Evolutionary conservation across 1,140 invertebrate genomes (phyloP), one percentile per base, ranked within the genome.

Genomic region (Babylonia areolata): DNA sequence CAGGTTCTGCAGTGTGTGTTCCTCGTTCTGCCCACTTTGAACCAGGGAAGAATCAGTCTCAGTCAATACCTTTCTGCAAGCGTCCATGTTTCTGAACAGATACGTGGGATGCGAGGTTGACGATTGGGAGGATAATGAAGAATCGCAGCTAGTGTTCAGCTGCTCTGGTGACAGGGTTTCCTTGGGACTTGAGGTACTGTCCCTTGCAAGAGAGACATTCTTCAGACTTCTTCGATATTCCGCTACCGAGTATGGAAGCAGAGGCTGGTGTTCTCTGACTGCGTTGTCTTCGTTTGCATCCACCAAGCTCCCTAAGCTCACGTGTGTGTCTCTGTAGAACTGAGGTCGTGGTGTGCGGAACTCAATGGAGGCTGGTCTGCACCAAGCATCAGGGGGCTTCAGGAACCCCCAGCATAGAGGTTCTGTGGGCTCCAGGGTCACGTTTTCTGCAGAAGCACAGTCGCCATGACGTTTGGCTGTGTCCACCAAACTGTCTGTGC

Each of bases 171-270:
- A 35, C 31, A 37, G 0, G 9, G 33, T 33, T 6, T 73, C 71
- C 71, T 5, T 3, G 11, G 35, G 12, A 73, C 9, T 37, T 9
- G 31, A 3, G 31, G 33, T 15, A 28, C 1, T 37, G 15, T 20
- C 31, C 71, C n/a, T 31, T 1, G 64, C 23, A 28, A 6, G 15
- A 35, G 33, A 15, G 33, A 40, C 2, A 23, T 42, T 77, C 75
- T 77, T 77, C 39, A 39, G 37, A 20, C 75, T 77, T 28, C 28
- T 77, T 20, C 75, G 35, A 40, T 77, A 77, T 37, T 39, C 75
- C 37, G 23, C 35, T 37, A 77, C 75, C 11, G 75, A 77, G 75
- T 77, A 77, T 15, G 75, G 35, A 77, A 77, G 75, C 75, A 40
- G 75, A 12, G 35, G 75, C 35, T 17, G 20, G 15, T 77, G 33